These are phyloP conservation scores for Urosaurus nigricauda DNA, from an alignment of 2,797 vertebrate species.

Conservation along the genomic window DNA sequence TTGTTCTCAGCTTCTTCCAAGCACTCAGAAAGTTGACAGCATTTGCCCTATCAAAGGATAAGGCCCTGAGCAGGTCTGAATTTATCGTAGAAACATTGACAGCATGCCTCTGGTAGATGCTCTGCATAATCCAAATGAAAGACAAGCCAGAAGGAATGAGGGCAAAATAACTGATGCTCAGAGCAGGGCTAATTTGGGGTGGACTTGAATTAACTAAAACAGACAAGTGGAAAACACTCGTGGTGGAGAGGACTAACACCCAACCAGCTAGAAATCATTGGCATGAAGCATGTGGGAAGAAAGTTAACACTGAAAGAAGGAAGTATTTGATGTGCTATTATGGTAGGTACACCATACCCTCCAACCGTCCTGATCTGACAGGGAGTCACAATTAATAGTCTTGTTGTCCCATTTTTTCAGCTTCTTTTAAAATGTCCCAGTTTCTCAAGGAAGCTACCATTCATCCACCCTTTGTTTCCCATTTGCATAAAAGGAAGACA, in stretches of 20 bases:
- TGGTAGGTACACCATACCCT: no score
- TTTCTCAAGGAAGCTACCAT: neutral
- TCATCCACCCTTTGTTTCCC: neutral
- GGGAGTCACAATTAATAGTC: no score
- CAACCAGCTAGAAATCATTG: neutral
- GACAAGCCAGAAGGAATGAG: neutral
- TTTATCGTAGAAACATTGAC: neutral
- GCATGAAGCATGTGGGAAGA: neutral
- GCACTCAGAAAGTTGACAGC: neutral
- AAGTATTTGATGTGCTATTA: neutral
- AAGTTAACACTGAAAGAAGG: neutral
- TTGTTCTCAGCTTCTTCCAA: neutral
- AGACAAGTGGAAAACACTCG: neutral
- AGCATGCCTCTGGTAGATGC: neutral
- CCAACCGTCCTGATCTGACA: no score
- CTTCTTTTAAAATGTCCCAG: no score
- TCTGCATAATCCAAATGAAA: conserved; percentile 20
- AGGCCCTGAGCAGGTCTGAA: neutral
- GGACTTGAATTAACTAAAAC: conserved; percentile 6
- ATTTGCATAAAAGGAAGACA: neutral
- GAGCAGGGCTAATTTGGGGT: conserved; percentile 9
- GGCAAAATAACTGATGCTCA: neutral
- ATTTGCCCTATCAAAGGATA: neutral
- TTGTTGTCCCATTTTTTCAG: no score
- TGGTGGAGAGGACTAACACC: neutral